Base-by-base conservation (phyloP, 2,888 invertebrate genomes). In the Chironomus tentans region DNA sequence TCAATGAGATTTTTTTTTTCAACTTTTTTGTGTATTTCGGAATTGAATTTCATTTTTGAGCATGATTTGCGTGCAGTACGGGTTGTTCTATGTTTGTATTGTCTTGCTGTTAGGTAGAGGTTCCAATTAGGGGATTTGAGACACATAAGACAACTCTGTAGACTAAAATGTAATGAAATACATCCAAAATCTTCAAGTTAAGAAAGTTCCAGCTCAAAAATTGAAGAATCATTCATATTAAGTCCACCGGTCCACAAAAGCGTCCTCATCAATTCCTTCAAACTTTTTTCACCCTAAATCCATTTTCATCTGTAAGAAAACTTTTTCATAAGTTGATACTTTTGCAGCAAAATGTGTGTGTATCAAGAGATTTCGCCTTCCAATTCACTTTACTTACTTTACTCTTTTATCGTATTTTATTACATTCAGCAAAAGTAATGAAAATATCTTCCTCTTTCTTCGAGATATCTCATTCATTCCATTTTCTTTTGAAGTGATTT, bases 401-500 rank as follows among this genome's bases (percentile, higher is more conserved):
- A n/a, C 56, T 56, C 56, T 56, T 56, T 56, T 56, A 56, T 65
- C 65, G 24, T 65, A 21, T 65, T 65, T 65, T 65, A 65, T 65
- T 65, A 65, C 65, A 65, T 65, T 65, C 65, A 24, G 24, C 22
- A 24, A 2, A 22, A 21, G 21, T 21, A 65, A 65, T 65, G 65
- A 65, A 65, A 65, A 65, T 65, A 21, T 65, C 65, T 65, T 38
- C 38, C 38, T 38, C 10, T 10, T 38, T 10, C 10, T 38, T 56
- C 12, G 15, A 56, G 18, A 56, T n/a, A 56, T 56, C 56, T 56
- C 18, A 15, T 18, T 56, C 56, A 56, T 56, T 18, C 12, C 1
- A 10, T 15, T 56, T 24, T 65, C 65, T 65, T 65, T 65, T 65
- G 65, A 65, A 65, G 65, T 65, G 65, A 65, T 65, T 65, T 65